A percentile compares a stretch with the other conserved stretches of the same genome.
These are phyloP conservation scores for Salpingus planirostris DNA, from an alignment of 2,888 invertebrate species.

Conservation along the genomic window DNA sequence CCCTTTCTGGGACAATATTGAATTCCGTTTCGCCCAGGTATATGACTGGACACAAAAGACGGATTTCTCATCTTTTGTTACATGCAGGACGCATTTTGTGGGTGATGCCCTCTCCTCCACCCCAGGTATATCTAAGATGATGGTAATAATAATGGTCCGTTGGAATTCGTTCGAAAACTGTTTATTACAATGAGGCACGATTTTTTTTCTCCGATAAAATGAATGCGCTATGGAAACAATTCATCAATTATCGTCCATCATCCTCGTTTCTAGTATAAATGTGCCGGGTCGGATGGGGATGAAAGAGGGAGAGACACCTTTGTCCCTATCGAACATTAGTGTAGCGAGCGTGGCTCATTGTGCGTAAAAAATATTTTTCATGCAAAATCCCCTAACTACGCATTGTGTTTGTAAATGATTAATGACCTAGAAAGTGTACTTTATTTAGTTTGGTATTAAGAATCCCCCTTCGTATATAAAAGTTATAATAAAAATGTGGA, in stretches of 20 bases:
- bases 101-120: too few species aligned
- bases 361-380: constrained; percentile 34
- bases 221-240: too few species aligned
- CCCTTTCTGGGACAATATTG: constrained; percentile 32
- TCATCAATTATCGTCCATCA: too few species aligned
- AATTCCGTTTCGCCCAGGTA: constrained; percentile 37
- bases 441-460: constrained; percentile 23
- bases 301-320: too few species aligned
- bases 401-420: constrained; percentile 27
- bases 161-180: too few species aligned
- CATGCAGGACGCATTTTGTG: constrained; percentile 35
- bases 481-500: constrained; percentile 5
- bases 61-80: constrained; percentile 39
- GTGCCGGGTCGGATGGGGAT: too few species aligned
- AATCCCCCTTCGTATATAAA: constrained; percentile 5
- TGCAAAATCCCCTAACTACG: constrained; percentile 32
- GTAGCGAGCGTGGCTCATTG: constrained; percentile 21
- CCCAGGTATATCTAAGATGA: constrained; percentile 34
- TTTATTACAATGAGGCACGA: too few species aligned
- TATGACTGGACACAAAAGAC: constrained; percentile 37
- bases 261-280: too few species aligned
- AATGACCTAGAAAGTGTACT: constrained; percentile 29
- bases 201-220: too few species aligned
- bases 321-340: too few species aligned
- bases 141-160: too few species aligned